Percentiles rank a stretch among this genome's conserved stretches.
phyloP scores from a whole-genome alignment of 1,140 invertebrate species.

The Drosophila miranda region DNA sequence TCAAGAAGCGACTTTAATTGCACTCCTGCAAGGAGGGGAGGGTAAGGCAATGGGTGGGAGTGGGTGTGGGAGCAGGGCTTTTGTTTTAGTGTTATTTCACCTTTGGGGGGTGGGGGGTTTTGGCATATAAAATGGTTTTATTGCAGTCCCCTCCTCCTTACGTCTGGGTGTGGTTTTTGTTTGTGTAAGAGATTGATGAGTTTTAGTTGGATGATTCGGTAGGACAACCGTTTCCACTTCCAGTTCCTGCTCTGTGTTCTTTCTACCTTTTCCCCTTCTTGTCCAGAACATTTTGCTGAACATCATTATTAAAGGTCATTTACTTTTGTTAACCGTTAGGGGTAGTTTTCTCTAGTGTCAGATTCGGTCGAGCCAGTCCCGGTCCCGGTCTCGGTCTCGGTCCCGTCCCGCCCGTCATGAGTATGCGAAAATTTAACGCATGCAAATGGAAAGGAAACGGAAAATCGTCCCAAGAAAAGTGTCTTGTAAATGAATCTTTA shows the following conservation, averaged over 20 bases:
- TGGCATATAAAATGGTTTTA: conserved; percentile 48
- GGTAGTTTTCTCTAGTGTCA: conserved; percentile 58
- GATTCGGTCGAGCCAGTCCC: conserved; percentile 11
- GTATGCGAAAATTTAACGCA: conserved; percentile 67
- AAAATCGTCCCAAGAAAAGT: conserved; percentile 50
- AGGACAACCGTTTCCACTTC: conserved; percentile 19
- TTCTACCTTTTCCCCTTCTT: conserved; percentile 15
- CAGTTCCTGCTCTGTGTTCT: conserved; percentile 10
- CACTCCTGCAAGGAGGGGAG: neutral
- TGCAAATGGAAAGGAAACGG: conserved; percentile 58
- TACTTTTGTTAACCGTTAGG: conserved; percentile 46
- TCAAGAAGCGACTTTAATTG: conserved; percentile 52
- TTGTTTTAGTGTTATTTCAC: conserved; percentile 57
- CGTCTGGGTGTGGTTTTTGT: conserved; percentile 47
- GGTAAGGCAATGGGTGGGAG: conserved; percentile 3
- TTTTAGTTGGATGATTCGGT: conserved; percentile 40
- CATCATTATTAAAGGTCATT: conserved; percentile 68
- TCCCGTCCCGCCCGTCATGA: conserved; percentile 33
- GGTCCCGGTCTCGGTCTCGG: neutral
- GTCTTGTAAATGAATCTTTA: conserved; percentile 63
- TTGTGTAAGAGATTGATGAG: conserved; percentile 36
- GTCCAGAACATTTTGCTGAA: conserved; percentile 60
- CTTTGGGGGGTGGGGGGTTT: conserved; percentile 26
- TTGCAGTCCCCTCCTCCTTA: conserved; percentile 23
- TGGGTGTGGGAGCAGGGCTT: conserved; percentile 11